These are phyloP conservation scores for Vanacampus margaritifer DNA, from an alignment of 2,113 vertebrate species.

Conservation along the genomic window DNA sequence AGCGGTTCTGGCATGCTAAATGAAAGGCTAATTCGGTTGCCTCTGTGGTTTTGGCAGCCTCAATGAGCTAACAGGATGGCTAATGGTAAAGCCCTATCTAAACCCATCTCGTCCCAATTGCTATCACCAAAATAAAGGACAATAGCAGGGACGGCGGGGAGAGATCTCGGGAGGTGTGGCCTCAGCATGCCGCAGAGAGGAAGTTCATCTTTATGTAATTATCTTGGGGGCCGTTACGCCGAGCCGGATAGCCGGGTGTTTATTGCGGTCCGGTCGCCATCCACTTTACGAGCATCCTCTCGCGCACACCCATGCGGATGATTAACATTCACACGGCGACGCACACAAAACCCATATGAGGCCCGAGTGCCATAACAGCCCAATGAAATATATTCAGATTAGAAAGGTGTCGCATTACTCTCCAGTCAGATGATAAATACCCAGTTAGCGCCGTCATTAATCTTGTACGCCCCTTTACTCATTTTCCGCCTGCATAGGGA, in stretches of 20 bases:
- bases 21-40: not conserved
- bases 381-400: conserved; percentile 77
- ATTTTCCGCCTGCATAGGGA: conserved; percentile 35
- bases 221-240: conserved; percentile 44
- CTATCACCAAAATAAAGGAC: conserved; percentile 38
- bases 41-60: not conserved
- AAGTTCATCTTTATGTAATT: conserved; percentile 72
- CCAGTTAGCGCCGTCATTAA: conserved; percentile 66
- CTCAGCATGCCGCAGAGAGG: conserved; percentile 34
- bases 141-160: conserved; percentile 35
- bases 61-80: not conserved
- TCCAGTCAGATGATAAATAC: conserved; percentile 72
- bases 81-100: not conserved
- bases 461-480: conserved; percentile 59
- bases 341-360: conserved; percentile 40
- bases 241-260: conserved; percentile 34
- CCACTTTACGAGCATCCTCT: conserved; percentile 39
- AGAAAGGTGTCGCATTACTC: conserved; percentile 74
- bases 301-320: conserved; percentile 43
- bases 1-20: not conserved
- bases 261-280: conserved; percentile 37
- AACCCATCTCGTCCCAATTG: not conserved
- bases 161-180: conserved; percentile 28
- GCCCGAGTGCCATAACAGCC: conserved; percentile 68
- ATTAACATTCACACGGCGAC: conserved; percentile 63